Base-by-base conservation (phyloP, 2,888 invertebrate species). In the Drosophila incognita region DNA sequence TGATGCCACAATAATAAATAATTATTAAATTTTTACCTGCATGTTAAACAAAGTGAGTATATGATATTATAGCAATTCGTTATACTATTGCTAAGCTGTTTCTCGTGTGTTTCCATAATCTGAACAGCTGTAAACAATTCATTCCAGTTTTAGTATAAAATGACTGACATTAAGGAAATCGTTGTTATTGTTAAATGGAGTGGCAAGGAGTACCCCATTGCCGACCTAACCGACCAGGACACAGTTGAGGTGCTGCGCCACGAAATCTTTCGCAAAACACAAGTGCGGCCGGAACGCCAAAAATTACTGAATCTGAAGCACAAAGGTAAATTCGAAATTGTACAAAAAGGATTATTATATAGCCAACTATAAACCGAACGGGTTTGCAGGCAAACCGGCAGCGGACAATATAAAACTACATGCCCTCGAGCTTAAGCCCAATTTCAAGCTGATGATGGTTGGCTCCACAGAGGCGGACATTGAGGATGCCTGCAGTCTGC, bases 401-500 rank as follows among this genome's bases (percentile, higher is more conserved):
- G 95, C 96, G 56, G 97, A 98, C 93, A 96, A 96, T 81, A 95
- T 96, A 81, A 95, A 95, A 54, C 93, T 99, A n/a, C 94, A 95
- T 0, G 94, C 95, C 58, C 92, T 98, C 71, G 96, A 96, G 86
- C 93, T 99, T 35, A 98, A 98, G 92, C 95, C 96, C 0, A 97
- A 97, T 65, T 96, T 97, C 79, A 98, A 98, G 93, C 95, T 99
- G 15, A 98, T 99, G 98, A 97, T 99, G 97, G 98, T 99, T 95
- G 99, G 99, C 0, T 98, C 98, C 0, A 94, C 97, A 4, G 99
- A 99, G 91, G 97, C 98, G 86, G 98, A 97, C 63, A 98, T 98
- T 88, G 96, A 96, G 49, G 96, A 97, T 89, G 97, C 96, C 0
- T 96, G 95, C 87, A 92, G 92, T 59, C 74, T 96, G 63, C 98